phyloP scores from a whole-genome alignment of 2,888 invertebrate genomes.

The Drosophila quinaria region DNA sequence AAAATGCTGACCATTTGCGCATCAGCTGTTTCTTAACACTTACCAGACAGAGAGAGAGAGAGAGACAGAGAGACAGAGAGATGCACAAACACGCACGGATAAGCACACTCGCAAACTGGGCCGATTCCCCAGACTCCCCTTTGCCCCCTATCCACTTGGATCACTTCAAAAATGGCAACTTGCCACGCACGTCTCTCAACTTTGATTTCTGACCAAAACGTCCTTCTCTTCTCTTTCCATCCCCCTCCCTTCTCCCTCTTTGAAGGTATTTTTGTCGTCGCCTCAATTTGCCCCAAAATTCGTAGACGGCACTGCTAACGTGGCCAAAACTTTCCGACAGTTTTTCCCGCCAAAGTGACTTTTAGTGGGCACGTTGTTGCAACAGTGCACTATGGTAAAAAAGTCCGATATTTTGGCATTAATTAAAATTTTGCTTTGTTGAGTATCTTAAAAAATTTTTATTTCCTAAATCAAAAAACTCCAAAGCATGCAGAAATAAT shows the following conservation, averaged over 20 bases:
- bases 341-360: conserved; percentile 54
- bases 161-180: conserved; percentile 16
- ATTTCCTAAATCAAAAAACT: no score
- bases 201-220: conserved; percentile 57
- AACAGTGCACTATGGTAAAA: no score
- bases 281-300: conserved; percentile 16
- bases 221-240: background rate
- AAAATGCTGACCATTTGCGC: conserved; percentile 11
- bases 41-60: conserved; percentile 3
- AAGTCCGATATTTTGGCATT: no score
- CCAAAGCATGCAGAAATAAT: no score
- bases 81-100: conserved; percentile 46
- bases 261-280: background rate
- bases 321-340: conserved; percentile 45
- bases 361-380: conserved; percentile 33
- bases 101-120: conserved; percentile 51
- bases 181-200: conserved; percentile 47
- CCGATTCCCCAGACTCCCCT: background rate
- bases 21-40: conserved; percentile 26
- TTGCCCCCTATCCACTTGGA: background rate
- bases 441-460: no score
- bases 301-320: conserved; percentile 22
- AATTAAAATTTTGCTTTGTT: no score
- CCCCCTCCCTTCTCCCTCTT: no score
- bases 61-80: conserved; percentile 20